Base-by-base conservation (phyloP, 2,888 invertebrate species). In the Hemicrepidius hirtus region DNA sequence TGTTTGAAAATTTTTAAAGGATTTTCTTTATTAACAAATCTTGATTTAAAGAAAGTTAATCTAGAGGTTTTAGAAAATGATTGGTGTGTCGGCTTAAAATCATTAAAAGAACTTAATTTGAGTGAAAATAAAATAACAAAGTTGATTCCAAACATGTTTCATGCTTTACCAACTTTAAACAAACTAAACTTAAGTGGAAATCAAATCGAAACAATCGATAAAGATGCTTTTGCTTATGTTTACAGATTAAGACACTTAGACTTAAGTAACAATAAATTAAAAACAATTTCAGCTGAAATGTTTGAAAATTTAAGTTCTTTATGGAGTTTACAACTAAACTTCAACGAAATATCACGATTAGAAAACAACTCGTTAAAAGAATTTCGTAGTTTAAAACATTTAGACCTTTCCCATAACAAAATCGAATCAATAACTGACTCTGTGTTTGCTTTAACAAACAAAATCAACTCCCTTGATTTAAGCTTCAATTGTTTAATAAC, bases 101-200 rank as follows among this genome's bases (percentile, higher is more conserved):
- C 64, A 0, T 84, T 92, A 57, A 88, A 86, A 79, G 88, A 87
- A 21, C 87, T 93, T 21, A 90, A 92, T 81, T 89, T 93, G 57
- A 92, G 92, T 76, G 91, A 92, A 7, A 93, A 93, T 79, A 88
- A 89, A 80, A 81, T 89, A 77, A 85, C 87, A 12, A 20, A 20
- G 12, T 20, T 70, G 63, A 90, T 90, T 0, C 83, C 87, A 0
- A 37, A 70, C 12, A 37, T 49, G 6, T 70, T 70, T 13, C 87
- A 84, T 1, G 87, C 88, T 76, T 89, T 89, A 75, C 86, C 87
- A 53, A 89, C 90, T 75, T 83, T 94, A 70, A 87, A 88, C 53
- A 49, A 49, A n/a, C 86, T 94, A 73, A 92, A 93, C 85, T 86
- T 94, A 80, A 92, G 93, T 49, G 90, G 91, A 81, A 93, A 93